Conservation (phyloP, 2,113 vertebrate species). For the Chaenocephalus aceratus region DNA sequence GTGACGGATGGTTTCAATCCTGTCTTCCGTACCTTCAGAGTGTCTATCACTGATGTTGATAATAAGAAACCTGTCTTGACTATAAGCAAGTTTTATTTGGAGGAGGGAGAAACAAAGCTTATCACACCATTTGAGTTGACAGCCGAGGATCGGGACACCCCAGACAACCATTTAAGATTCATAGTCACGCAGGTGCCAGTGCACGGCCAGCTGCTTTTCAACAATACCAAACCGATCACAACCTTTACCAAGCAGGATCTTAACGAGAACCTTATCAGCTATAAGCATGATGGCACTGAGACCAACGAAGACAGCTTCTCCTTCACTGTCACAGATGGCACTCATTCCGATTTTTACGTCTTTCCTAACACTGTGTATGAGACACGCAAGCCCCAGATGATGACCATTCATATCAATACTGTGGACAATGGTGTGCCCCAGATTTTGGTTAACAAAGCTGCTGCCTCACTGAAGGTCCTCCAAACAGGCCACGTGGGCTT, state of each 20-base stretch:
- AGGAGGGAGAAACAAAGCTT: conserved; percentile 90
- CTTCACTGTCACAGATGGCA: conserved; percentile 95
- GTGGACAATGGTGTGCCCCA: conserved; percentile 94
- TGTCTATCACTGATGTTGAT: conserved; percentile 95
- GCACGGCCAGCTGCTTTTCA: conserved; percentile 91
- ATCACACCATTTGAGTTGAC: conserved; percentile 97
- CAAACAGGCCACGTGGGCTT: conserved; percentile 90
- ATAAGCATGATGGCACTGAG: conserved; percentile 92
- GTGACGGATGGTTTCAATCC: conserved; percentile 97
- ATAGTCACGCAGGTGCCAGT: conserved; percentile 90
- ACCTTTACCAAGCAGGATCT: conserved; percentile 94
- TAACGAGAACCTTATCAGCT: conserved; percentile 95
- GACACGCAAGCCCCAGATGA: conserved; percentile 91
- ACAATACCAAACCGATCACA: conserved; percentile 85
- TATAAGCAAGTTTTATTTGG: conserved; percentile 87
- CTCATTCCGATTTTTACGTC: conserved; percentile 93
- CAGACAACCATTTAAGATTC: conserved; percentile 88
- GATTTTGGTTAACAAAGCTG: conserved; percentile 92
- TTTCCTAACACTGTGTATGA: conserved; percentile 94
- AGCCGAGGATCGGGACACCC: conserved; percentile 93
- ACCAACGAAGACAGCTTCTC: conserved; percentile 93
- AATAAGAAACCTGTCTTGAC: conserved; percentile 96
- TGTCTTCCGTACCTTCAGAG: conserved; percentile 95
- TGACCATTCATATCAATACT: conserved; percentile 90
- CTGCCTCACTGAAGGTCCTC: conserved; percentile 88